Base-by-base conservation (phyloP, 2,888 invertebrate genomes). In the Endomychus coccineus region DNA sequence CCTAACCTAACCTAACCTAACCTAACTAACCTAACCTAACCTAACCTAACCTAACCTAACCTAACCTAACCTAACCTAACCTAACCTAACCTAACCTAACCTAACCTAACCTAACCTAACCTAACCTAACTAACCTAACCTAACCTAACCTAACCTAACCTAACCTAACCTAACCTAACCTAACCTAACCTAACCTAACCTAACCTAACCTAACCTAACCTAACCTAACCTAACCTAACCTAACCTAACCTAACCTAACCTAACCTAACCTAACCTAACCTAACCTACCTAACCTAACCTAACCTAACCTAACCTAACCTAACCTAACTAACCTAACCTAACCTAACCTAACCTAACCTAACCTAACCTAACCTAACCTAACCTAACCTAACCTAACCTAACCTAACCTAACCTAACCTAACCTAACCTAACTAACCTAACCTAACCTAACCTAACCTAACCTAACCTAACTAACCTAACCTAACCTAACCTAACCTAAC, bases 121-220 rank as follows among this genome's bases (percentile, higher is more conserved):
- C 27, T 25, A 36, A 33, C 40, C 28, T 29, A 40, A 36, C 40
- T 33, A 37, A 40, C 42, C 39, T 29, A 35, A 34, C 42, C 39
- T 34, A 35, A 34, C 34, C 34, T 49, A 48, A 51, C 45, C 48
- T 48, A 47, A 50, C 42, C 43, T 38, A 34, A 46, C 42, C 44
- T 48, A 43, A 48, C 48, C 48, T 46, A 46, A 49, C 50, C 48
- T 44, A 44, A 47, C 47, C 50, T 49, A 46, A 45, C 51, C 50
- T 45, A 43, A 43, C 48, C 49, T 43, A 40, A 45, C 46, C 49
- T 29, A 29, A 29, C 29, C 42, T 31, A 42, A 47, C 44, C 43
- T 36, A 44, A 47, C 45, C 43, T 44, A 48, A 48, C 40, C 37
- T 36, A 30, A 43, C 44, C 33, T 45, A 42, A 39, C 44, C 35